Percentiles rank a stretch among this genome's conserved stretches.
phyloP scores from a whole-genome alignment of 1,140 invertebrate species.

The Pogonus chalceus region DNA sequence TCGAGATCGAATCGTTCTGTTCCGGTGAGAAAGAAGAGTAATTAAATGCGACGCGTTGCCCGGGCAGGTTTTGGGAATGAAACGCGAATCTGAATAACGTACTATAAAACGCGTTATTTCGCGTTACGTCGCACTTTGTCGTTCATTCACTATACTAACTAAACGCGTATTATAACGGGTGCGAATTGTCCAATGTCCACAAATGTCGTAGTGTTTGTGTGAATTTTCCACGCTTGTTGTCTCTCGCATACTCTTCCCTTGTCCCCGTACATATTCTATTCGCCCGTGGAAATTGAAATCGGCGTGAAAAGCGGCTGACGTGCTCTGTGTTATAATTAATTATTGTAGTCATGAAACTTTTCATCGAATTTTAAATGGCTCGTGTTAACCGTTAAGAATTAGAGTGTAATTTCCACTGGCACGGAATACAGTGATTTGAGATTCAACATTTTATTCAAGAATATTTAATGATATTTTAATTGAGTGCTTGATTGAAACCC shows the following conservation, averaged over 20 bases:
- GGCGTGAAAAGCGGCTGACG: not conserved
- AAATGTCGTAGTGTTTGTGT: not conserved
- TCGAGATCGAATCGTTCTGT: not conserved
- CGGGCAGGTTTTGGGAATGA: not conserved
- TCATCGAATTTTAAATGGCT: not conserved
- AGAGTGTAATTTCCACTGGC: not conserved
- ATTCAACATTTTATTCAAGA: not conserved
- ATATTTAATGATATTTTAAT: not conserved
- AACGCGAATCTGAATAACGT: too few species aligned
- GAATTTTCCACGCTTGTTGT: not conserved
- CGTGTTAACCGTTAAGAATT: not conserved
- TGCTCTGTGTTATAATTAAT: constrained; percentile 6
- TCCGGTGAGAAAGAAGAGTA: not conserved
- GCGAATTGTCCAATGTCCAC: not conserved
- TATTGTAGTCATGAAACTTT: not conserved
- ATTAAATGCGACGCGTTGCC: not conserved
- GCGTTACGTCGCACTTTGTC: too few species aligned
- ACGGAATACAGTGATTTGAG: not conserved
- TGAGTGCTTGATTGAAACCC: too few species aligned
- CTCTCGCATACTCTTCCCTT: not conserved
- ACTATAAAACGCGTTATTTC: too few species aligned
- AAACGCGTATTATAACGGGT: not conserved
- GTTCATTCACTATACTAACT: too few species aligned
- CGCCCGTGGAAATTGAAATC: not conserved
- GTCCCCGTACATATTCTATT: not conserved